A percentile compares a stretch with the other conserved stretches of the same genome.
Conservation (phyloP, 1,140 invertebrate genomes). For the Andricus grossulariae region DNA sequence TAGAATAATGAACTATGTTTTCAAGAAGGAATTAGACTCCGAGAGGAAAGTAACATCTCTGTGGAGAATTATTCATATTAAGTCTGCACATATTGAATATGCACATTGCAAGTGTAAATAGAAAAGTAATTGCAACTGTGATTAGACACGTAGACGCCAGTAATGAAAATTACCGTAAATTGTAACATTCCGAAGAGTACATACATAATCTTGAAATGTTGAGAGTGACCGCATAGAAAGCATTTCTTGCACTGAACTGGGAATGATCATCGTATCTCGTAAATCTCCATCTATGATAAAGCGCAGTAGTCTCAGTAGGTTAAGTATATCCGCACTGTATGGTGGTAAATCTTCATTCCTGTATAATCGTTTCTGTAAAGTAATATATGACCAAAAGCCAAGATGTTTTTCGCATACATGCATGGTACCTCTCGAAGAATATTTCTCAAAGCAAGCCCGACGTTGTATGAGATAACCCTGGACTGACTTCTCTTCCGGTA, state of each 20-base stretch:
- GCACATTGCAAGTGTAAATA: too few species aligned
- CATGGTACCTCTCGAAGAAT: slow-evolving; percentile 13
- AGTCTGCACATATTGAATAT: too few species aligned
- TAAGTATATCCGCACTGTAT: neutral
- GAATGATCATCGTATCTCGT: neutral
- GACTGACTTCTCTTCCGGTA: slow-evolving; percentile 27
- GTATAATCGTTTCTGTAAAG: slow-evolving; percentile 24
- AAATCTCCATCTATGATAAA: slow-evolving; percentile 24
- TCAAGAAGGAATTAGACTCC: too few species aligned
- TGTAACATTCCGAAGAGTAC: too few species aligned
- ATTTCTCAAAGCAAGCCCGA: slow-evolving; percentile 26
- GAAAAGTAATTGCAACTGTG: too few species aligned
- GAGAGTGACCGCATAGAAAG: neutral
- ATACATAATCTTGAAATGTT: too few species aligned
- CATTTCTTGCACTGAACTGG: neutral
- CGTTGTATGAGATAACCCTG: slow-evolving; percentile 24
- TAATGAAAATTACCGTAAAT: too few species aligned
- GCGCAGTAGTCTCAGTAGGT: slow-evolving; percentile 5
- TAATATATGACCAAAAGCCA: slow-evolving; percentile 27
- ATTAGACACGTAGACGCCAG: too few species aligned
- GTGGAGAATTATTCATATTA: too few species aligned
- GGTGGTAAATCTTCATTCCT: slow-evolving; percentile 29
- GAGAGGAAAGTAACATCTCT: too few species aligned
- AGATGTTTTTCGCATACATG: slow-evolving; percentile 21
- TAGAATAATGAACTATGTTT: too few species aligned